A percentile compares a stretch with the other conserved stretches of the same genome.
Conservation (phyloP, 1,140 invertebrate genomes). For the Rhopalosiphum maidis region DNA sequence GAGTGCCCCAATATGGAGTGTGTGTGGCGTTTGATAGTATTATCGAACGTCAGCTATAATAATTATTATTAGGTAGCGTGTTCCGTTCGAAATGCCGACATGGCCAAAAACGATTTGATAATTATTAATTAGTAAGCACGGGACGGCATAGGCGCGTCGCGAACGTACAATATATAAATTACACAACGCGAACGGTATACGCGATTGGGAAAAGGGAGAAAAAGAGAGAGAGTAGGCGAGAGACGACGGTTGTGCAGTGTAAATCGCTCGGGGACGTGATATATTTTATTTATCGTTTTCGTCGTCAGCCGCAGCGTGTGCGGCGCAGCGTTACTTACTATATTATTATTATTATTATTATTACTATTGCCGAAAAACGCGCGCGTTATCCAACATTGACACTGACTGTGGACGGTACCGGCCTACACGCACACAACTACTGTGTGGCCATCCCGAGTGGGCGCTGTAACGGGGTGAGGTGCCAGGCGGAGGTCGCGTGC, state of each 20-base stretch:
- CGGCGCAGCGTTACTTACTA: background rate
- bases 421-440: background rate
- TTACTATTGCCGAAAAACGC: background rate
- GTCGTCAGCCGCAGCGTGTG: background rate
- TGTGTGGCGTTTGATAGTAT: background rate
- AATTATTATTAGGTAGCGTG: background rate
- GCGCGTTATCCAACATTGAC: constrained; percentile 22
- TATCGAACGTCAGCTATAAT: background rate
- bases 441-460: background rate
- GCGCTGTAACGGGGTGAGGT: background rate
- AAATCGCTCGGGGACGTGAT: background rate
- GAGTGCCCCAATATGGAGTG: background rate
- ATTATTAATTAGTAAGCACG: constrained; percentile 26
- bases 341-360: too few relatives aligned
- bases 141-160: background rate
- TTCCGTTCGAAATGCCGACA: background rate
- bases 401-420: background rate
- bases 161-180: background rate
- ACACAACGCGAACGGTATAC: background rate
- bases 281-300: constrained; percentile 11
- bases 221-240: background rate
- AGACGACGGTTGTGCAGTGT: background rate
- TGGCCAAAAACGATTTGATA: background rate
- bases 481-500: background rate
- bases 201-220: background rate